Conservation (phyloP, 2,888 invertebrate genomes). For the Endotricha flammealis region DNA sequence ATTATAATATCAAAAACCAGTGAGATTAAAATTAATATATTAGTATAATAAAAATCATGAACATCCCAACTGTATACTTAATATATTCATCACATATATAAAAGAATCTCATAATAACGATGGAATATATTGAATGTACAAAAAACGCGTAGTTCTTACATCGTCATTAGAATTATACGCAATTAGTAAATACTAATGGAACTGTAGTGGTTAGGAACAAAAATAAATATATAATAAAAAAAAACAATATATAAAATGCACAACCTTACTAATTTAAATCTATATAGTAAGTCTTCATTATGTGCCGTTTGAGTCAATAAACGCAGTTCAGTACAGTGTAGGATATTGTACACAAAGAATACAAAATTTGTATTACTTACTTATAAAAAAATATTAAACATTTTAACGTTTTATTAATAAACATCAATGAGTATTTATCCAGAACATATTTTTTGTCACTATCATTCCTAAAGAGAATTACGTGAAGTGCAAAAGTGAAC, state of each 20-base stretch:
- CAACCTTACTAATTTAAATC: conserved; percentile 48
- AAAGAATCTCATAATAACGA: conserved; percentile 50
- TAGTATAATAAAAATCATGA: conserved; percentile 49
- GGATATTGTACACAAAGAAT: too few species aligned
- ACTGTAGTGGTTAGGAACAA: conserved; percentile 50
- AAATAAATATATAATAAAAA: too few species aligned
- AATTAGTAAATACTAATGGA: conserved; percentile 47
- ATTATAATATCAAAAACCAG: conserved; percentile 71
- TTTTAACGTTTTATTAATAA: too few species aligned
- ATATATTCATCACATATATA: conserved; percentile 39
- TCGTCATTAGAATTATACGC: conserved; percentile 52
- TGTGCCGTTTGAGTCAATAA: too few species aligned
- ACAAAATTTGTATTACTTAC: too few species aligned
- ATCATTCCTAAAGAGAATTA: too few species aligned
- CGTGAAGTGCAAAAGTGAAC: too few species aligned
- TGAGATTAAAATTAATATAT: conserved; percentile 72
- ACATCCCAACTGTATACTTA: conserved; percentile 49
- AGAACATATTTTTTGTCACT: too few species aligned
- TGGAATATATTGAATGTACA: conserved; percentile 53
- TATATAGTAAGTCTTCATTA: conserved; percentile 43
- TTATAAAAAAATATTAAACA: too few species aligned
- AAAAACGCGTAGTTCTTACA: conserved; percentile 34
- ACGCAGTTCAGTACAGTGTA: conserved; percentile 9
- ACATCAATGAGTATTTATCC: too few species aligned
- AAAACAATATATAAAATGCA: conserved; percentile 53